These are phyloP conservation scores for Aurelia sp. DNA, from an alignment of 30 jellyfish, hydroid and myxozoan genomes.

Conservation along the genomic window DNA sequence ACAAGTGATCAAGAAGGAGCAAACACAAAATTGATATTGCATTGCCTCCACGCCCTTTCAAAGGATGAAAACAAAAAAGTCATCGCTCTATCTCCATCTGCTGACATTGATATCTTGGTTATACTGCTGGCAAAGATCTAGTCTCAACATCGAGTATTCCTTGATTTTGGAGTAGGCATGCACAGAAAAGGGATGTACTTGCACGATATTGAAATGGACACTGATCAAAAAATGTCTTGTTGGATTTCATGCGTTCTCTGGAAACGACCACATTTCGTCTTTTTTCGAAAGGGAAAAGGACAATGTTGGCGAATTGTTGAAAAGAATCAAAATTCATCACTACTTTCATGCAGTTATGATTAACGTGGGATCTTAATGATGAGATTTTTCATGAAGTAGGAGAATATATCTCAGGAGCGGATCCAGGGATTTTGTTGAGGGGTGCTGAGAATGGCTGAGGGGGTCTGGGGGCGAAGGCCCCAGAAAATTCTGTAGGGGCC, in stretches of 20 bases:
- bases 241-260: conserved; percentile 71
- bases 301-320: neutral
- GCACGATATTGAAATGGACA: neutral
- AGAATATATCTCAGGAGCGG: too few relatives aligned
- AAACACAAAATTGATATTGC: conserved; percentile 56
- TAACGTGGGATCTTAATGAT: neutral
- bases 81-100: conserved; percentile 24
- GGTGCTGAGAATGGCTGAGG: too few relatives aligned
- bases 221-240: conserved; percentile 34
- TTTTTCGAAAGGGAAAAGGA: conserved; percentile 42
- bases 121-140: neutral
- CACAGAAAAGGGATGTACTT: conserved; percentile 29
- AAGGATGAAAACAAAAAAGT: conserved; percentile 10
- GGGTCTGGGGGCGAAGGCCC: too few relatives aligned
- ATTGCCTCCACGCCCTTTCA: conserved; percentile 42
- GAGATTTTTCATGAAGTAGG: neutral
- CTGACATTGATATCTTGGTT: conserved; percentile 36
- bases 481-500: too few relatives aligned
- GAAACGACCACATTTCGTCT: conserved; percentile 37
- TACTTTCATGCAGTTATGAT: neutral
- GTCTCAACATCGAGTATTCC: conserved; percentile 2
- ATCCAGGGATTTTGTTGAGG: too few relatives aligned
- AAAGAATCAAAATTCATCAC: neutral
- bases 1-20: conserved; percentile 74
- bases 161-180: conserved; percentile 44